Evolutionary conservation across 2,113 vertebrate genomes (phyloP), one percentile per base, ranked within the genome.

Genomic region (Brachyistius frenatus): DNA sequence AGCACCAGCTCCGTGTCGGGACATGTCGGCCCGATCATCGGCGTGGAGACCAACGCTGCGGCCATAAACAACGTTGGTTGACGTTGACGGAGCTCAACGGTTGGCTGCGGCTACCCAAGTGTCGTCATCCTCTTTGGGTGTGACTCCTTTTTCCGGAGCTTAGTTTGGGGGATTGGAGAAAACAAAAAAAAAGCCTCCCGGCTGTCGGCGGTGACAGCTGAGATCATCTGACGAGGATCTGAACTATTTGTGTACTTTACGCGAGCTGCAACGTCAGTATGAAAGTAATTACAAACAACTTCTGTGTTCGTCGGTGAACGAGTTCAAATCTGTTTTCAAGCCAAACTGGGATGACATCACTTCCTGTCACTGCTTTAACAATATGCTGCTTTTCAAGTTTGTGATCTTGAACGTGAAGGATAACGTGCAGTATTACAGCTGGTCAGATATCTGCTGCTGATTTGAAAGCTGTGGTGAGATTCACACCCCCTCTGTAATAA

Each of bases 241-340:
- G 16, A 13, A 70, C 53, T 63, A 69, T 78, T 68, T 80, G 61
- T 44, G 49, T 72, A 9, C 33, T 65, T n/a, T 30, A 16, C 35
- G 1, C 33, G 11, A 6, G 15, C 16, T 35, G 15, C 23, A 47
- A 52, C 60, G 53, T n/a, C 7, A 0, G 16, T n/a, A 7, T 57
- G 1, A 15, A 32, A 65, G 47, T 8, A 30, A 23, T 52, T 13
- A 1, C 14, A 53, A 36, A 54, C 11, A 65, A 1, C 36, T 57
- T 33, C 5, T 82, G 0, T 39, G 3, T 52, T 11, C 5, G 23
- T 41, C 23, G 7, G 35, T 37, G 4, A 66, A 23, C 54, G 23
- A 6, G n/a, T 32, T 36, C 47, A 15, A 36, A 9, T 41, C 32
- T 61, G 13, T 23, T 36, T 53, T 47, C 44, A 2, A 50, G 47